These are phyloP conservation scores for Nomada goodeniana DNA, from an alignment of 2,888 invertebrate genomes.

Conservation along the genomic window DNA sequence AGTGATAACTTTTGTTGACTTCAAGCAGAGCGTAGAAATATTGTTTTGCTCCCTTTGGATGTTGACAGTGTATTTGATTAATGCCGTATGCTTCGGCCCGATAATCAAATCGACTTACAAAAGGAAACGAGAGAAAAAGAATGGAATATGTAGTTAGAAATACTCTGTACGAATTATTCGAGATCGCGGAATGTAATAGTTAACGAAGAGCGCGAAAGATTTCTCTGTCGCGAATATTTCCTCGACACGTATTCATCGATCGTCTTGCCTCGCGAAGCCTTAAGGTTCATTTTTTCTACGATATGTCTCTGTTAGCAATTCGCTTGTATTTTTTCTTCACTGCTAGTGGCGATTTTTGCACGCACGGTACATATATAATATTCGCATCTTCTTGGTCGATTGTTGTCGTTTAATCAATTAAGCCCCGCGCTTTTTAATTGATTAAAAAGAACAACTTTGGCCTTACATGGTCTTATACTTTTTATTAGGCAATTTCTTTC, in stretches of 20 bases:
- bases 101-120: too few species aligned
- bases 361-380: not conserved
- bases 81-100: too few species aligned
- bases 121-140: too few species aligned
- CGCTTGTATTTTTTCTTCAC: slow-evolving; percentile 29
- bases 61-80: too few species aligned
- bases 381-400: not conserved
- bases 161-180: too few species aligned
- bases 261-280: slow-evolving; percentile 48
- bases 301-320: slow-evolving; percentile 46
- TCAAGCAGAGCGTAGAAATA: too few species aligned
- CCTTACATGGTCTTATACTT: too few species aligned
- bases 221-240: slow-evolving; percentile 6
- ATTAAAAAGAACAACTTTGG: not conserved
- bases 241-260: slow-evolving; percentile 50
- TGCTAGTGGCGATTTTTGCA: slow-evolving; percentile 17
- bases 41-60: too few species aligned
- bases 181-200: too few species aligned
- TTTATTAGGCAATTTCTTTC: not conserved
- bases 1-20: too few species aligned
- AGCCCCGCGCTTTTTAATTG: not conserved
- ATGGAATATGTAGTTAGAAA: too few species aligned
- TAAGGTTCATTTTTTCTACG: slow-evolving; percentile 54
- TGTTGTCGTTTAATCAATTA: not conserved
- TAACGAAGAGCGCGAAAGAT: too few species aligned